phyloP scores from a whole-genome alignment of 2,888 invertebrate genomes.

The Mythimna ferrago region DNA sequence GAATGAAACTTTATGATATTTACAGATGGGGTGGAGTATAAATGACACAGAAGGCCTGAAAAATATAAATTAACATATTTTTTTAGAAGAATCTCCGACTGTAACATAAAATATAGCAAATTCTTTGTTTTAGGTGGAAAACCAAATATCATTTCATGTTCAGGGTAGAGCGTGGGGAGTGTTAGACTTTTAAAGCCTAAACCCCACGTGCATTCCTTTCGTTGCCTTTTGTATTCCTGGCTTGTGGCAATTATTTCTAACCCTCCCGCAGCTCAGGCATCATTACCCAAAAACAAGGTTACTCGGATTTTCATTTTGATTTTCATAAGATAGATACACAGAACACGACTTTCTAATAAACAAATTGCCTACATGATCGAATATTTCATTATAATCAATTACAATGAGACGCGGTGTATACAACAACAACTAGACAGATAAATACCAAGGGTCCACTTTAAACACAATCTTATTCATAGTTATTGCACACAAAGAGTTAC shows the following conservation, averaged over 20 bases:
- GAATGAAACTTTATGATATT: neutral
- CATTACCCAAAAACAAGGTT: neutral
- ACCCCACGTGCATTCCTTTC: too few relatives aligned
- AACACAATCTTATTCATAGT: neutral
- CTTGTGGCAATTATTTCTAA: too few relatives aligned
- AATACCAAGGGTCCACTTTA: constrained; percentile 1
- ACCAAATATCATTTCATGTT: too few relatives aligned
- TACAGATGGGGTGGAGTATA: neutral
- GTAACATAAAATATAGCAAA: too few relatives aligned
- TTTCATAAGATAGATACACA: constrained; percentile 11
- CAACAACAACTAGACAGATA: neutral
- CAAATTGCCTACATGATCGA: constrained; percentile 6
- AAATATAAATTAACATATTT: neutral
- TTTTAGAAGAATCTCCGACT: neutral
- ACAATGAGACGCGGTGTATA: constrained; percentile 9
- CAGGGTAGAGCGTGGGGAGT: too few relatives aligned
- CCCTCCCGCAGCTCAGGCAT: too few relatives aligned
- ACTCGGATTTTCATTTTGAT: neutral
- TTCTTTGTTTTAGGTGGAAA: too few relatives aligned
- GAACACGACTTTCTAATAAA: constrained; percentile 4
- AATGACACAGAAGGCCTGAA: neutral
- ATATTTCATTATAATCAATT: constrained; percentile 46
- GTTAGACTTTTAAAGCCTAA: too few relatives aligned
- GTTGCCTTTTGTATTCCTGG: too few relatives aligned
- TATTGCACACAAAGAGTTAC: neutral